Evolutionary conservation across 2,797 vertebrate species (phyloP), one percentile per base, ranked within the genome.

Genomic region (Oceanodroma leucorhoa): DNA sequence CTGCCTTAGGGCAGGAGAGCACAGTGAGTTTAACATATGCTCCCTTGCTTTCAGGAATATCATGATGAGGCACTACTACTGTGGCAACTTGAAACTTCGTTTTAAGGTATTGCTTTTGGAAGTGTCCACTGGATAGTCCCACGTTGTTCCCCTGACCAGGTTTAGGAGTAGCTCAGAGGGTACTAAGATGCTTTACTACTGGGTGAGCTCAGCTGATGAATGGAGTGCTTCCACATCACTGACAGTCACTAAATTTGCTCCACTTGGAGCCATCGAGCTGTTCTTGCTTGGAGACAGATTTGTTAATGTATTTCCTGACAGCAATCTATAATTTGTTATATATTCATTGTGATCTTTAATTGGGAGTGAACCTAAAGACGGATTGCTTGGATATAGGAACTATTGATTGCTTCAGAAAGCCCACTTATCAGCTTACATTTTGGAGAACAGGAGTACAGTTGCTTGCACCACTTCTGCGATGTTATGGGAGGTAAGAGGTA

Each of bases 301-400:
- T 95, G 82, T 73, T 95, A 93, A 92, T 66, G 54, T 81, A 71
- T 94, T 83, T 97, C 76, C 94, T 92, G 85, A 57, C 51, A 93
- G 57, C 4, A 32, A 95, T 97, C 95, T 90, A 92, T 97, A 92
- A 92, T 91, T 77, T 88, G 71, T 94, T 97, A 97, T 96, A 89
- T 91, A 96, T 96, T 96, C 93, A 75, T 66, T 90, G 77, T 94
- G 90, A 93, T 93, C 60, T 96, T 94, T 94, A 95, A 88, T 80
- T 94, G 87, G 61, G 38, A 82, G 40, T 48, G 21, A 95, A 89
- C 43, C 34, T 91, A 89, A 94, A 94, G 91, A 83, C 9, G 6
- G 86, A 95, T 79, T 69, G 61, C 83, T 96, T 79, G 75, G 70
- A 36, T 92, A 24, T 29, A 85, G 87, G 83, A 92, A 53, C 60